Percentiles rank a stretch among this genome's conserved stretches.
phyloP scores from a whole-genome alignment of 2,888 invertebrate genomes.

The Drosophila lacicola region DNA sequence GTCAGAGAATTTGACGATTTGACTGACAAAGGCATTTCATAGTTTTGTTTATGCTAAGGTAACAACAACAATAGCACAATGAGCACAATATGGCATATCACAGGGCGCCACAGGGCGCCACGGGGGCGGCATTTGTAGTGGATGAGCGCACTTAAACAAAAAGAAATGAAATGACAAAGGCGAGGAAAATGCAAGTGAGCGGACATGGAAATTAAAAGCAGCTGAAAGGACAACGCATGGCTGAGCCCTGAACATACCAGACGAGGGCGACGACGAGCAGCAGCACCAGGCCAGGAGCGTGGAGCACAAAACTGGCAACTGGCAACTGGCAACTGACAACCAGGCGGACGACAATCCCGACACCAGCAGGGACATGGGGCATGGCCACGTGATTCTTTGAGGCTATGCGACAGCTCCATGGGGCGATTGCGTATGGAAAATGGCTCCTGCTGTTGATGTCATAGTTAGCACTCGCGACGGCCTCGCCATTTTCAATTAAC shows the following conservation, averaged over 20 bases:
- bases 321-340: conserved; percentile 17
- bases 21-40: conserved; percentile 77
- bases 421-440: conserved; percentile 25
- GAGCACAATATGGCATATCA: conserved; percentile 21
- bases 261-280: background rate
- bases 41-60: conserved; percentile 71
- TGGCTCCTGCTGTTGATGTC: conserved; percentile 48
- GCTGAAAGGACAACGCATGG: conserved; percentile 60
- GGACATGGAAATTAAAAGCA: conserved; percentile 62
- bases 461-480: conserved; percentile 44
- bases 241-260: conserved; percentile 32
- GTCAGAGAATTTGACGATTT: conserved; percentile 74
- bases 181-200: conserved; percentile 65
- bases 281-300: background rate
- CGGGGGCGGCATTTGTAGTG: conserved; percentile 43
- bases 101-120: conserved; percentile 1
- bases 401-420: conserved; percentile 1
- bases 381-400: conserved; percentile 25
- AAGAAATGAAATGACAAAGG: conserved; percentile 55
- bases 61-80: conserved; percentile 21
- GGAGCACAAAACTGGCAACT: conserved; percentile 12
- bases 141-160: conserved; percentile 65
- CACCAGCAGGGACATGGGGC: conserved; percentile 34
- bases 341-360: conserved; percentile 16
- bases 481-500: conserved; percentile 61